phyloP scores from a whole-genome alignment of 2,888 invertebrate species.

The Atrina japonica region DNA sequence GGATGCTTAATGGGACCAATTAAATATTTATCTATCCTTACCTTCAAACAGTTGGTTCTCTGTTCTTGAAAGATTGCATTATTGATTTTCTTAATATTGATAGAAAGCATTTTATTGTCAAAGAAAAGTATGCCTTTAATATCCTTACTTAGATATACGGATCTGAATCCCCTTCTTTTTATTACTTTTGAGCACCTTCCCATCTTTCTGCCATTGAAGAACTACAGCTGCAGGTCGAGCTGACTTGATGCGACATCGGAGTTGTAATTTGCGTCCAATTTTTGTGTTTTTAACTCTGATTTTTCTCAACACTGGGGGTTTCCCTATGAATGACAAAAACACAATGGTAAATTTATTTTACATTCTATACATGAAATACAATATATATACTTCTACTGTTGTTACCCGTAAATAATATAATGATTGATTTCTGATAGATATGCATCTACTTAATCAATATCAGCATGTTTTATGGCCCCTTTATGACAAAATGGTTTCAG shows the following conservation, averaged over 20 bases:
- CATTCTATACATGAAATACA: no score
- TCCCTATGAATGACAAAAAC: slow-evolving; percentile 32
- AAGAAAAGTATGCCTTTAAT: no score
- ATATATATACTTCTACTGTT: no score
- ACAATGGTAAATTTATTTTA: no score
- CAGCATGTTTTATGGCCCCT: no score
- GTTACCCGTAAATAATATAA: no score
- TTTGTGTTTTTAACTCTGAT: slow-evolving; percentile 32
- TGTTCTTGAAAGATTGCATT: neutral
- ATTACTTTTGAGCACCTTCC: slow-evolving; percentile 18
- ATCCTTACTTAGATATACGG: slow-evolving; percentile 29
- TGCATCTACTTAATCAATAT: no score
- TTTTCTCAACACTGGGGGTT: slow-evolving; percentile 38
- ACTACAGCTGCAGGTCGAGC: slow-evolving; percentile 27
- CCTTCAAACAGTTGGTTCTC: neutral
- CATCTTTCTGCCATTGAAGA: slow-evolving; percentile 39
- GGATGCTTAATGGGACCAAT: no score
- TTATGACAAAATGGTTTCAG: no score
- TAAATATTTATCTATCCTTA: neutral
- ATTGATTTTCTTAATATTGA: slow-evolving; percentile 6
- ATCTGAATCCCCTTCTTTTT: slow-evolving; percentile 31
- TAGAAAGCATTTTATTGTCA: no score
- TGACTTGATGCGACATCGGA: slow-evolving; percentile 36
- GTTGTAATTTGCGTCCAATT: slow-evolving; percentile 29
- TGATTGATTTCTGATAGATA: no score